phyloP scores from a whole-genome alignment of 2,888 invertebrate genomes.

The Oegoconia quadripuncta region DNA sequence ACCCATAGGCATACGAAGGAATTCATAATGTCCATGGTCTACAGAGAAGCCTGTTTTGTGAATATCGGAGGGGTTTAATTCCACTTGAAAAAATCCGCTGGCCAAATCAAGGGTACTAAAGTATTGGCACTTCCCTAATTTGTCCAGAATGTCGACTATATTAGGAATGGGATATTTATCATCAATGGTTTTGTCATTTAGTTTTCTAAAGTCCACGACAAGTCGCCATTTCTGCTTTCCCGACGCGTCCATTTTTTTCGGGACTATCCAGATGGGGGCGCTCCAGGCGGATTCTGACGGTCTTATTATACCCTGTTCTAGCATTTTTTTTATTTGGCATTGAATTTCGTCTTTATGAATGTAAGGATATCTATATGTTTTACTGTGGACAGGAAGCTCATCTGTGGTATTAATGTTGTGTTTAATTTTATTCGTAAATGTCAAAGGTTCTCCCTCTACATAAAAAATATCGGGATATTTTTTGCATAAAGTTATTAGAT shows the following conservation, averaged over 20 bases:
- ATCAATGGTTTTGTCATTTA: constrained; percentile 19
- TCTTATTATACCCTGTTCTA: constrained; percentile 20
- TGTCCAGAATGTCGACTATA: constrained; percentile 21
- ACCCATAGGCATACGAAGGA: constrained; percentile 23
- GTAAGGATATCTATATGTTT: constrained; percentile 19
- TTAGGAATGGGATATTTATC: constrained; percentile 33
- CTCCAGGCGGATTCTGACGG: too few relatives aligned
- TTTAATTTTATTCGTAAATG: too few relatives aligned
- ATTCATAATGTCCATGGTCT: constrained; percentile 22
- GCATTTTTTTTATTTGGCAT: constrained; percentile 21
- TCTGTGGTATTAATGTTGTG: too few relatives aligned
- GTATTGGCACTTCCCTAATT: too few relatives aligned
- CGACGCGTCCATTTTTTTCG: constrained; percentile 21
- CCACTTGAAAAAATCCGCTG: constrained; percentile 19
- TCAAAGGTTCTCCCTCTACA: constrained; percentile 13
- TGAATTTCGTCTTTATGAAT: constrained; percentile 19
- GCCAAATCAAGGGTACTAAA: constrained; percentile 21
- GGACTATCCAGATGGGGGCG: too few relatives aligned
- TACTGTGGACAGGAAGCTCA: too few relatives aligned
- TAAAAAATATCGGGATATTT: constrained; percentile 18
- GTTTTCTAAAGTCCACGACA: constrained; percentile 31
- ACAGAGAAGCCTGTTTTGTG: constrained; percentile 20
- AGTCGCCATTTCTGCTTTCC: constrained; percentile 33
- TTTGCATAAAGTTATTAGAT: constrained; percentile 10
- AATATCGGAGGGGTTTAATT: constrained; percentile 17